Conservation (phyloP, 2,888 invertebrate genomes). For the Agrochola macilenta region DNA sequence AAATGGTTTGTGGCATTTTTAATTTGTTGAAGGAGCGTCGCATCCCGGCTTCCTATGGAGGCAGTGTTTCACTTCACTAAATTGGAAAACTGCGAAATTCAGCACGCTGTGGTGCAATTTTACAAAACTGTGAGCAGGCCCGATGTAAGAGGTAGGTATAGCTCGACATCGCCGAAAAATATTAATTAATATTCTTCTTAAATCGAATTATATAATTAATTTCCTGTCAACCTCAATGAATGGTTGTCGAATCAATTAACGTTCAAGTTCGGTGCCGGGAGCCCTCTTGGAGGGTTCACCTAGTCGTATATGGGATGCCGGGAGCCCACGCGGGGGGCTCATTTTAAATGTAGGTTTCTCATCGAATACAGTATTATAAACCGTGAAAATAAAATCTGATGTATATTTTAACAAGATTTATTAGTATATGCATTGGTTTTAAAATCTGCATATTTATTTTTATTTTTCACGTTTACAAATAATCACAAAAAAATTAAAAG, state of each 20-base stretch:
- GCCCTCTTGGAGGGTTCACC: no score
- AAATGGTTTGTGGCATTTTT: slow-evolving; percentile 57
- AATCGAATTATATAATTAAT: not conserved
- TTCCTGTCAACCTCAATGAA: not conserved
- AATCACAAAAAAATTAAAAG: no score
- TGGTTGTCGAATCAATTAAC: not conserved
- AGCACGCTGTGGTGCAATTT: slow-evolving; percentile 6
- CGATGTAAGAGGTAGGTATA: not conserved
- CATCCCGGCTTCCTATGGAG: slow-evolving; percentile 15
- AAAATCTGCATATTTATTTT: no score
- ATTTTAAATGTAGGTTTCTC: no score
- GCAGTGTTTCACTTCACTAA: slow-evolving; percentile 40
- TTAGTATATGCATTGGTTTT: no score
- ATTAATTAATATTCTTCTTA: not conserved
- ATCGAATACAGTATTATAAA: no score
- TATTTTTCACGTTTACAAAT: no score
- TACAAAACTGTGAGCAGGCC: not conserved
- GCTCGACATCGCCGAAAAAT: not conserved
- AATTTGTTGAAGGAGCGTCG: slow-evolving; percentile 51
- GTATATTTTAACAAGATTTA: no score
- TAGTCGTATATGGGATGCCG: no score
- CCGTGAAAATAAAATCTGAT: no score
- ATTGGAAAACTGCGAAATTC: slow-evolving; percentile 43
- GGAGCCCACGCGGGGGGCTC: no score
- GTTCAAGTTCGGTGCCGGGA: no score